Evolutionary conservation across 2,113 vertebrate species (phyloP), one percentile per base, ranked within the genome.

Genomic region (Ammodytes marinus): DNA sequence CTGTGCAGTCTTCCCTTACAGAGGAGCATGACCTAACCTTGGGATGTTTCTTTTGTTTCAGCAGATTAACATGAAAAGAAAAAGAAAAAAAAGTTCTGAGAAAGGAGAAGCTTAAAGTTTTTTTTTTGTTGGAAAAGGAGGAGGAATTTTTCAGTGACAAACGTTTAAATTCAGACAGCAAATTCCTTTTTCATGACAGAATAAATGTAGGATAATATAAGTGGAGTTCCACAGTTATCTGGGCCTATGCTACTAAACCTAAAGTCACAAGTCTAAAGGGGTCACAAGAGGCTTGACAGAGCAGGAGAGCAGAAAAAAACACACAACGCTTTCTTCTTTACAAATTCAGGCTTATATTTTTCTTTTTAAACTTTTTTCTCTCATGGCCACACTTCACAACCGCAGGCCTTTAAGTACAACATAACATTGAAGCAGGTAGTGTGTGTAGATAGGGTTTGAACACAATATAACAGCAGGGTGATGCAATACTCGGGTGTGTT

Each of bases 391-490:
- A 27, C 42, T n/a, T 69, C 2, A 27, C 53, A 1, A 37, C 19
- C 17, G 2, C 2, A 14, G 39, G 17, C 40, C n/a, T 69, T 39
- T 27, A 13, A 13, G 3, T 47, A 46, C 37, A 60, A 86, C 72
- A 85, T 58, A 59, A 27, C 57, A 58, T 27, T 13, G 65, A 40
- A 39, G 27, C 47, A 75, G 67, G 50, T 55, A 37, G 43, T 39
- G 42, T 50, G 43, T 66, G 52, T 35, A 69, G 75, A 74, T 4
- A 40, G 47, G 53, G 46, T 53, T 43, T 11, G 50, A 79, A 57
- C 45, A 58, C 63, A 58, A 53, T 46, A 7, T 27, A 68, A 0
- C 63, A 50, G 42, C 37, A 8, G 15, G 65, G 35, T 40, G 61
- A 49, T 47, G 63, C 58, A 65, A 65, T 60, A 45, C 9, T 17